Evolutionary conservation across 2,113 vertebrate species (phyloP), one percentile per base, ranked within the genome.

Genomic region (Phaethon lepturus): DNA sequence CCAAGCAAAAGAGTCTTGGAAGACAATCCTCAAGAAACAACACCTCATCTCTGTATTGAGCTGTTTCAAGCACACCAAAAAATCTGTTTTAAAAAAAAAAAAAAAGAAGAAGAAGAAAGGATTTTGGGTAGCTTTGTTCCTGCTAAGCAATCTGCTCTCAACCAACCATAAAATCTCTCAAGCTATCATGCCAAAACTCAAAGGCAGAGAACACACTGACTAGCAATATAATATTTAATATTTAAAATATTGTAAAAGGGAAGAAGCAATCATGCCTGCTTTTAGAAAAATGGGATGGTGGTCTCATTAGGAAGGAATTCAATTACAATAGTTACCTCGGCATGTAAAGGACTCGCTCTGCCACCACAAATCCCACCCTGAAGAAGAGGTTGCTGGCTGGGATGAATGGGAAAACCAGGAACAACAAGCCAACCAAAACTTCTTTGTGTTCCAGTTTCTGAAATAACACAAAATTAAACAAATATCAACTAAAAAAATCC

Each of bases 351-450:
- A 99, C 99, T 96, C 99, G 98, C 96, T 99, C 99, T 6, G 99
- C 99, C 97, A 99, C 99, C 88, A 99, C 99, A 97, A 99, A 99
- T 85, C 99, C 99, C 98, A 99, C 99, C 93, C 99, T 99, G 98
- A 99, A 99, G 99, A 99, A 99, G 79, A 99, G 99, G 97, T 99
- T 99, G 98, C 99, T 99, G 97, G 99, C 99, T 62, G 99, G 99
- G 94, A 99, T 98, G 98, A 99, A 99, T 86, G 99, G 99, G 97
- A 99, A 99, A 91, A 99, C 97, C 96, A 99, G 98, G 98, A 99
- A 99, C 96, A 99, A 96, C 79, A 99, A 81, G 78, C 99, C 99
- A 91, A 99, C 98, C 94, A 99, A 94, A 82, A 99, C 98, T 97
- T 99, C 99, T 97, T 98, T 98, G 88, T 98, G 99, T 96, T 99